Evolutionary conservation across 2,888 invertebrate genomes (phyloP).

Genomic region (Rugalucina vietnamica): DNA sequence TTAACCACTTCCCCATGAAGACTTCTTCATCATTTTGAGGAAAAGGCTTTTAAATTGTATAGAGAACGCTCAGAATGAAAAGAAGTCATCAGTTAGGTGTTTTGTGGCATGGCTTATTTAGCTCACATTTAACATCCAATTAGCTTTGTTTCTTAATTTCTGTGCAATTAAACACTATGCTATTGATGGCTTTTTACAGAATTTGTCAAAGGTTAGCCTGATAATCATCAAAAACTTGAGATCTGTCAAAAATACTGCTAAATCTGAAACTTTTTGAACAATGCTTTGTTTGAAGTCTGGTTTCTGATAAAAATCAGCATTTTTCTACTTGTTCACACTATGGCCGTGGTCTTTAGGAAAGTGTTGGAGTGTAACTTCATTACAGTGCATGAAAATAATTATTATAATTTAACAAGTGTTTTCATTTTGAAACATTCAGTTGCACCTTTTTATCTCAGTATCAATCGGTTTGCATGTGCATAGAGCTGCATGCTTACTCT

Average conservation of each 20-base stretch:
- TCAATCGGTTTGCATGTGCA: too few relatives aligned
- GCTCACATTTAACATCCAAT: background rate
- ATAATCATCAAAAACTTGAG: constrained; percentile 6
- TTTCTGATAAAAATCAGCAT: constrained; percentile 9
- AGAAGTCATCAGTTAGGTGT: too few relatives aligned
- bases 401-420: too few relatives aligned
- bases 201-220: background rate
- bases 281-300: background rate
- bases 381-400: background rate
- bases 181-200: background rate
- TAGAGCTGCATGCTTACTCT: too few relatives aligned
- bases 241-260: background rate
- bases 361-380: constrained; percentile 7
- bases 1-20: too few relatives aligned
- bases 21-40: too few relatives aligned
- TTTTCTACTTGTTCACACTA: constrained; percentile 8
- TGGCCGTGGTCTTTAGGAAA: background rate
- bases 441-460: too few relatives aligned
- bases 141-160: background rate
- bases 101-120: too few relatives aligned
- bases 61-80: too few relatives aligned
- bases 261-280: background rate
- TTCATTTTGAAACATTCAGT: too few relatives aligned
- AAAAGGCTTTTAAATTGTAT: too few relatives aligned
- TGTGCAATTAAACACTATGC: background rate